These are phyloP conservation scores for Polydrusus pterygomalis DNA, from an alignment of 2,888 invertebrate species.

Conservation along the genomic window DNA sequence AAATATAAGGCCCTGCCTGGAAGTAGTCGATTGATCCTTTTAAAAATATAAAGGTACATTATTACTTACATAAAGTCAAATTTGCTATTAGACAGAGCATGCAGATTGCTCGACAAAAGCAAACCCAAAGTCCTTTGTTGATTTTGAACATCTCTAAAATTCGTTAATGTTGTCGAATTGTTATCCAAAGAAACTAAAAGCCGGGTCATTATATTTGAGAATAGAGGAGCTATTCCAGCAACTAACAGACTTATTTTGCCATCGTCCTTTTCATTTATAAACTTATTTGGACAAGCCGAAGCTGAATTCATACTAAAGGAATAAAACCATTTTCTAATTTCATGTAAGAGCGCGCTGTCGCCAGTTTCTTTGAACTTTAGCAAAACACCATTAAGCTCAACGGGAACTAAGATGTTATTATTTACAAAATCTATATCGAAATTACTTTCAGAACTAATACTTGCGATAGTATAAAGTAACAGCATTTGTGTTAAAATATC, in stretches of 20 bases:
- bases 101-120: conserved; percentile 78
- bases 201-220: conserved; percentile 58
- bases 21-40: no score
- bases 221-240: conserved; percentile 58
- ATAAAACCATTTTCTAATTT: conserved; percentile 63
- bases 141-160: conserved; percentile 72
- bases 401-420: conserved; percentile 61
- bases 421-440: conserved; percentile 41
- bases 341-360: conserved; percentile 63
- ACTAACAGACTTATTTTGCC: conserved; percentile 46
- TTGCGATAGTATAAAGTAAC: conserved; percentile 29
- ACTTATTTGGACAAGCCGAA: conserved; percentile 57
- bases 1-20: no score
- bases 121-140: conserved; percentile 74
- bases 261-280: conserved; percentile 50
- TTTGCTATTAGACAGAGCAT: conserved; percentile 72
- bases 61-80: conserved; percentile 73
- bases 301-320: conserved; percentile 63
- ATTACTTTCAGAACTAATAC: conserved; percentile 11
- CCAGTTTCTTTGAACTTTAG: conserved; percentile 59
- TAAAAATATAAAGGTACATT: no score
- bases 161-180: conserved; percentile 72
- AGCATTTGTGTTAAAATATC: conserved; percentile 63
- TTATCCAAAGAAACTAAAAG: conserved; percentile 59
- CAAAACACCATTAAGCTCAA: conserved; percentile 62